Evolutionary conservation across 2,888 invertebrate genomes (phyloP).

Genomic region (Diogma glabrata): DNA sequence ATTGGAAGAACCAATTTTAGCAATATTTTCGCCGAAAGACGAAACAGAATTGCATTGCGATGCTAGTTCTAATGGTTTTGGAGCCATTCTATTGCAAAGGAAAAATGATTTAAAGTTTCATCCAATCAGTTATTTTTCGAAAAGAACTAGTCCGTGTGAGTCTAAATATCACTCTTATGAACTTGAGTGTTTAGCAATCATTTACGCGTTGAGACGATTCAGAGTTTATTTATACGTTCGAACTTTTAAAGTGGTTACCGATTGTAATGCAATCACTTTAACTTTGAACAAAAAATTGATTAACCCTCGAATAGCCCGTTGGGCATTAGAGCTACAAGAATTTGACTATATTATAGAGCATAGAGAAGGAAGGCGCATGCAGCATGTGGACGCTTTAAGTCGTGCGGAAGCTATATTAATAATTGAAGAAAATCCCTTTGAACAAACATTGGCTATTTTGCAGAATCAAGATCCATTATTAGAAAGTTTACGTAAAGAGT

Average conservation of each 20-base stretch:
- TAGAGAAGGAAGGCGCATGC: conserved; percentile 20
- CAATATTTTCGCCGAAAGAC: conserved; percentile 21
- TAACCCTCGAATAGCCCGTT: conserved; percentile 20
- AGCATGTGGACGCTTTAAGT: conserved; percentile 26
- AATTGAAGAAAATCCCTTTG: conserved; percentile 14
- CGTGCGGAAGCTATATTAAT: conserved; percentile 14
- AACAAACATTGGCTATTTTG: conserved; percentile 15
- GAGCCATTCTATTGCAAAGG: conserved; percentile 21
- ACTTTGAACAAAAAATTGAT: conserved; percentile 18
- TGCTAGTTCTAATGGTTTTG: conserved; percentile 22
- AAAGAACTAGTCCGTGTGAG: conserved; percentile 21
- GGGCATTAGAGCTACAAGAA: conserved; percentile 19
- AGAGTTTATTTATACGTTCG: conserved; percentile 14
- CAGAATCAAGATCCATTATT: conserved; percentile 20
- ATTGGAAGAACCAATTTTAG: conserved; percentile 20
- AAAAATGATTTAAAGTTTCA: conserved; percentile 20
- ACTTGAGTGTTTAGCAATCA: conserved; percentile 23
- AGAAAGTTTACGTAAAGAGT: conserved; percentile 15
- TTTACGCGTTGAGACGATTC: conserved; percentile 19
- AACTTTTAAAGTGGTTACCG: conserved; percentile 24
- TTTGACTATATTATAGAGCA: conserved; percentile 20
- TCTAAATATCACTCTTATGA: conserved; percentile 24
- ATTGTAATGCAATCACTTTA: conserved; percentile 21
- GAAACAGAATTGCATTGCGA: conserved; percentile 26
- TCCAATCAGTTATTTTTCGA: conserved; percentile 25